phyloP scores from a whole-genome alignment of 2,888 invertebrate genomes.

The Nomada fabriciana region DNA sequence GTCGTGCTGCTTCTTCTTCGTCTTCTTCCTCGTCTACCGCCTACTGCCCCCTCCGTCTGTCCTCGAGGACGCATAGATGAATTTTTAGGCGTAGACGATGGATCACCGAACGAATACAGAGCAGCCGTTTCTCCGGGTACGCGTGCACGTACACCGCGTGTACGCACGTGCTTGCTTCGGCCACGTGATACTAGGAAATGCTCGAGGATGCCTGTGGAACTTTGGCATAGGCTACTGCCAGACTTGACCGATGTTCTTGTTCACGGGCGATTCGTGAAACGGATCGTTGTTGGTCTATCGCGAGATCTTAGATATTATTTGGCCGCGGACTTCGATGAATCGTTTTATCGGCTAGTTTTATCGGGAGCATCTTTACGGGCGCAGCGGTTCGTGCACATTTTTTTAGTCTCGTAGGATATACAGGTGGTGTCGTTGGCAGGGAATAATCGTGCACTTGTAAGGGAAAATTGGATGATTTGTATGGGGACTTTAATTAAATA shows the following conservation, averaged over 20 bases:
- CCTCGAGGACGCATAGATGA: constrained; percentile 68
- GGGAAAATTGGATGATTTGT: constrained; percentile 10
- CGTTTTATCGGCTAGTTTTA: constrained; percentile 17
- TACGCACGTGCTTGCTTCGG: constrained; percentile 54
- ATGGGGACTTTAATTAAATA: constrained; percentile 49
- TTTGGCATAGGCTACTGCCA: constrained; percentile 55
- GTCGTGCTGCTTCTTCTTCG: constrained; percentile 43
- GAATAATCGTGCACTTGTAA: constrained; percentile 3
- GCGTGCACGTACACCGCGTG: constrained; percentile 30
- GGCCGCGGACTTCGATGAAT: neutral
- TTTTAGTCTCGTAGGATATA: neutral
- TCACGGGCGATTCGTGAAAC: neutral
- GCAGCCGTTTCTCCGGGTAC: constrained; percentile 49
- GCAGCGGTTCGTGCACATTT: neutral
- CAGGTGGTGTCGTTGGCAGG: neutral
- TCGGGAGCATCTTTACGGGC: neutral
- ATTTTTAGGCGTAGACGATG: constrained; percentile 75
- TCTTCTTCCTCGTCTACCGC: constrained; percentile 25
- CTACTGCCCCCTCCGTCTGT: constrained; percentile 7
- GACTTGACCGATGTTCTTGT: neutral
- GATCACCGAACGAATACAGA: constrained; percentile 73
- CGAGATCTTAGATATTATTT: neutral
- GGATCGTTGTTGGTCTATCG: neutral
- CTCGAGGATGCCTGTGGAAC: constrained; percentile 51
- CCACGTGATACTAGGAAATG: constrained; percentile 67